Evolutionary conservation across 1,140 invertebrate genomes (phyloP).

Genomic region (Ridgeia piscesae): DNA sequence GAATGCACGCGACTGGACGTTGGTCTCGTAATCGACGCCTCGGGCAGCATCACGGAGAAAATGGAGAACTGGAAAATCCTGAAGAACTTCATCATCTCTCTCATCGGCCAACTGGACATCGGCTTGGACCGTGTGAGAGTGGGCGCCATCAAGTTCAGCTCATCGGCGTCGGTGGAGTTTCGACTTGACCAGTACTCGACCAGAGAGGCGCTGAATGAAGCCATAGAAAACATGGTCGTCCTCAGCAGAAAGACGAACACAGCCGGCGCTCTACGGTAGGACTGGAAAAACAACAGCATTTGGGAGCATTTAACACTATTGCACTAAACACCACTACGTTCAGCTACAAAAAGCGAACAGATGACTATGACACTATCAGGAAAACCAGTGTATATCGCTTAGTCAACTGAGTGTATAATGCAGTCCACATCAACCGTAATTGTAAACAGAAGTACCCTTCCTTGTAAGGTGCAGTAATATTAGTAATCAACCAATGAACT

Average conservation of each 20-base stretch:
- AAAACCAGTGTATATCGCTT: too few relatives aligned
- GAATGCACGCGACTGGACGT: conserved; percentile 16
- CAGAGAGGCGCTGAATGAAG: neutral
- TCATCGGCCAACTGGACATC: conserved; percentile 12
- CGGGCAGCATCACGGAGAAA: conserved; percentile 26
- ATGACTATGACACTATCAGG: too few relatives aligned
- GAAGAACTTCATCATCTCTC: neutral
- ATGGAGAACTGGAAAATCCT: conserved; percentile 20
- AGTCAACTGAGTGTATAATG: too few relatives aligned
- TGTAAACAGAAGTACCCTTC: too few relatives aligned
- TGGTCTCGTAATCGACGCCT: conserved; percentile 23
- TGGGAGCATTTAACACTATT: too few relatives aligned
- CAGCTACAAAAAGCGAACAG: too few relatives aligned
- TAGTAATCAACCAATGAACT: too few relatives aligned
- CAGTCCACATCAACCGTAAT: too few relatives aligned
- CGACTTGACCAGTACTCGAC: conserved; percentile 3
- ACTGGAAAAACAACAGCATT: too few relatives aligned
- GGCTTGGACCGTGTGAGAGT: conserved; percentile 9
- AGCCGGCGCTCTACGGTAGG: neutral
- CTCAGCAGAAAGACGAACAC: conserved; percentile 15
- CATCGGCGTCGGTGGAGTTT: conserved; percentile 4
- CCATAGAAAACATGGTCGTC: neutral
- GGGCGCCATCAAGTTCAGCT: conserved; percentile 15
- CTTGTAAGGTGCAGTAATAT: too few relatives aligned
- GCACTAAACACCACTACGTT: too few relatives aligned